Conservation (phyloP, 2,797 vertebrate genomes). For the Botia almorhae region DNA sequence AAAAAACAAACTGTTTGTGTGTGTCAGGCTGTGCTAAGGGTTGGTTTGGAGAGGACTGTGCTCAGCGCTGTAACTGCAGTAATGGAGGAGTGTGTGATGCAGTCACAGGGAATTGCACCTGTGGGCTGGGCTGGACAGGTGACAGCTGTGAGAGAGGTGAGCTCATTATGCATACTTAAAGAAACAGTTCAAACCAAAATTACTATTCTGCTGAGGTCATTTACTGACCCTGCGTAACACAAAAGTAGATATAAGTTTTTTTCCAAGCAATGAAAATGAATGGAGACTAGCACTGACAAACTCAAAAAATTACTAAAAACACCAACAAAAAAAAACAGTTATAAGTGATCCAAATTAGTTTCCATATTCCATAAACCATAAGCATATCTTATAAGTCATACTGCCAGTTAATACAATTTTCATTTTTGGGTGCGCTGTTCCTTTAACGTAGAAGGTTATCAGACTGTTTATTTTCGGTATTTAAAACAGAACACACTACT, state of each 20-base stretch:
- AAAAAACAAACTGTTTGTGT: constrained; percentile 7
- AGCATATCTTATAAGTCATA: no score
- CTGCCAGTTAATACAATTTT: no score
- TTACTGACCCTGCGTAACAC: neutral
- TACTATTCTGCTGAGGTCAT: neutral
- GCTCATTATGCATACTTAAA: neutral
- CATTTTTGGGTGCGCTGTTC: no score
- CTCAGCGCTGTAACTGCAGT: constrained; percentile 73
- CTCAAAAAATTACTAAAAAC: neutral
- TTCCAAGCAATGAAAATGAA: neutral
- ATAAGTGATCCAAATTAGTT: no score
- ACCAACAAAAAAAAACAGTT: no score
- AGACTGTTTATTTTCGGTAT: no score
- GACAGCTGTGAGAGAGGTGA: constrained; percentile 76
- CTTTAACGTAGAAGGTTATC: no score
- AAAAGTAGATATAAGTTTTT: no score
- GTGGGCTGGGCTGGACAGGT: constrained; percentile 80
- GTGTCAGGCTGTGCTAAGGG: constrained; percentile 73
- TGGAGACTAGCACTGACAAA: neutral
- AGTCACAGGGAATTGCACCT: constrained; percentile 73
- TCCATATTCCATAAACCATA: no score
- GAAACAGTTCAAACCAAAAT: neutral
- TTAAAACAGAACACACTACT: no score
- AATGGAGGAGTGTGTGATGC: constrained; percentile 75
- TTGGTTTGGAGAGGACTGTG: constrained; percentile 74